Evolutionary conservation across 1,140 invertebrate genomes (phyloP), one percentile per base, ranked within the genome.

Genomic region (Drosophila micromelanica): DNA sequence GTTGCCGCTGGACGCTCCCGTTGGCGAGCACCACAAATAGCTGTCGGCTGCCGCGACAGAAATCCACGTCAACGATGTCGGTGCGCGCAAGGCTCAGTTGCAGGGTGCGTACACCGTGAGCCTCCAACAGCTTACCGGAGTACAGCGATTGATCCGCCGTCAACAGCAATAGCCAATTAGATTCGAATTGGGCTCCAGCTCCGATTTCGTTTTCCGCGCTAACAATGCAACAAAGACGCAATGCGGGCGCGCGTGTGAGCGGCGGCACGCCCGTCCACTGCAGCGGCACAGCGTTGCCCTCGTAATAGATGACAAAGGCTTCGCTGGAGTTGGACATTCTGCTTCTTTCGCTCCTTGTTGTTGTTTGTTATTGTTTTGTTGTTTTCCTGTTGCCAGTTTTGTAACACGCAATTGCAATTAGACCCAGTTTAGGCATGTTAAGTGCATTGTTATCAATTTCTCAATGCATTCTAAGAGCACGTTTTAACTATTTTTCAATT

Each of bases 41-140:
- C 30, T 84, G 65, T 6, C 57, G 68, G 7, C 64, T 70, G 30
- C 72, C 72, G 2, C 63, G 63, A 48, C 90, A 91, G 30, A 71
- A 91, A 48, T 85, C 86, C 45, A 91, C 72, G 61, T 91, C 90
- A 4, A 79, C 60, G 7, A 90, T 72, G 11, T 85, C 76, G 5
- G 69, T 73, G 5, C 80, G 71, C 23, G 80, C 20, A 0, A 90
- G 48, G 17, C 60, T 54, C 12, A 91, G 17, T 6, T 82, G 73
- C 27, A 91, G 20, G 3, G 56, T 37, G 15, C 40, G 40, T 5
- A 12, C 15, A 2, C 40, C 11, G 11, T 51, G 2, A 27, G 48
- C 27, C 30, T 30, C 2, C 23, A 63, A 23, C 15, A 73, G 49
- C 11, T 63, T 49, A 0, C 43, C 80, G n/a, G 64, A 70, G 55